A percentile compares a stretch with the other conserved stretches of the same genome.
phyloP scores from a whole-genome alignment of 2,113 vertebrate genomes.

The Misgurnus anguillicaudatus region DNA sequence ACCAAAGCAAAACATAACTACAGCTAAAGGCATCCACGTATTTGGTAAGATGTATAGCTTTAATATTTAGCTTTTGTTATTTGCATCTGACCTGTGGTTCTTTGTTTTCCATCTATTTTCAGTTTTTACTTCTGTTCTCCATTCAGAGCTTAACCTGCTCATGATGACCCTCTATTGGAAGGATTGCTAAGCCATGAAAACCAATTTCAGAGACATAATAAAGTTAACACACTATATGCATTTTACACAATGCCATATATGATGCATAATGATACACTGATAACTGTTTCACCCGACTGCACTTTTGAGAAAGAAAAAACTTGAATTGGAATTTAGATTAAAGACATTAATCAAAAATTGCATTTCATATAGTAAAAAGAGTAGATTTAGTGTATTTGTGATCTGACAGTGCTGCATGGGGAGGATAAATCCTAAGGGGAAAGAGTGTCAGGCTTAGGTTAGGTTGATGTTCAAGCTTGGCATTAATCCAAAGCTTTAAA shows the following conservation, averaged over 20 bases:
- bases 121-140: background rate
- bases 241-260: too few relatives aligned
- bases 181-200: background rate
- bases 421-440: background rate
- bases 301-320: too few relatives aligned
- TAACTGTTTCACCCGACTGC: background rate
- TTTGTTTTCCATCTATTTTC: background rate
- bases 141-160: background rate
- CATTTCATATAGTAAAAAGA: too few relatives aligned
- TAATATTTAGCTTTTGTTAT: too few relatives aligned
- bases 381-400: too few relatives aligned
- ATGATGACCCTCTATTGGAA: background rate
- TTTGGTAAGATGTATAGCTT: too few relatives aligned
- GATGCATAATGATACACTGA: background rate
- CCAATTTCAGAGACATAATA: background rate
- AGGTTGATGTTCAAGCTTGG: background rate
- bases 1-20: background rate
- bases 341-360: too few relatives aligned
- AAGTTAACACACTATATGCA: too few relatives aligned
- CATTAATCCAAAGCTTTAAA: constrained; percentile 8
- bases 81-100: background rate
- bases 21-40: background rate
- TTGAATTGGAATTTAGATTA: too few relatives aligned
- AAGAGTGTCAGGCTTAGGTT: background rate
- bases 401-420: too few relatives aligned